phyloP scores from a whole-genome alignment of 2,113 vertebrate genomes.

The Phoxinus phoxinus region DNA sequence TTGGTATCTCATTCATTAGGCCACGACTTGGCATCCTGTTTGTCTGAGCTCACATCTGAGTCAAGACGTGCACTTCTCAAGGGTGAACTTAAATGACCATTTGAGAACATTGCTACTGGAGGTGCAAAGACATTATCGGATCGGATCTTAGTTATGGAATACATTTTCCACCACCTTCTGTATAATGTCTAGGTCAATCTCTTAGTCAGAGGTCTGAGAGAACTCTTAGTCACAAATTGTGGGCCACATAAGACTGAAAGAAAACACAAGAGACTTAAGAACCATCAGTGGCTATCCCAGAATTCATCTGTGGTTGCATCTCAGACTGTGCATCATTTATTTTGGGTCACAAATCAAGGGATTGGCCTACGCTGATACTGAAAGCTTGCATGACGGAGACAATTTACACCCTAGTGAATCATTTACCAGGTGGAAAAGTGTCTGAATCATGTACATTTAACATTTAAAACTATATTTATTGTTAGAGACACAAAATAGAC shows the following conservation, averaged over 20 bases:
- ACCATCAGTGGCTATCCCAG: neutral
- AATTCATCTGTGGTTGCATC: neutral
- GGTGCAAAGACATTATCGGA: conserved; percentile 16
- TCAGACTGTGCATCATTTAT: neutral
- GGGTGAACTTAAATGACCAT: conserved; percentile 27
- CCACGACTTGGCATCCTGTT: conserved; percentile 42
- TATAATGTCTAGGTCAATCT: conserved; percentile 8
- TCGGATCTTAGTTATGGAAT: neutral
- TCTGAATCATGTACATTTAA: neutral
- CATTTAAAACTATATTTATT: neutral
- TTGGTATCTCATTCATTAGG: conserved; percentile 55
- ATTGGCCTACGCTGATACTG: neutral
- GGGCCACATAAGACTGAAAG: neutral
- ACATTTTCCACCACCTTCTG: neutral
- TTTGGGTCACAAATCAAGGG: neutral
- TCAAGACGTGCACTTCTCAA: conserved; percentile 45
- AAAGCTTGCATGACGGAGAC: neutral
- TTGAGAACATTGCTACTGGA: neutral
- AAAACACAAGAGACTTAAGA: neutral
- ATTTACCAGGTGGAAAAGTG: neutral
- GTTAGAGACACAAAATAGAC: neutral
- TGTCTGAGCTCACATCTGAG: conserved; percentile 27
- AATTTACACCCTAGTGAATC: neutral
- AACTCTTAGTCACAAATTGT: conserved; percentile 16
- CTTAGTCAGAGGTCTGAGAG: neutral